These are phyloP conservation scores for Euphonia xanthogaster DNA, from an alignment of 2,797 vertebrate genomes.

Conservation along the genomic window DNA sequence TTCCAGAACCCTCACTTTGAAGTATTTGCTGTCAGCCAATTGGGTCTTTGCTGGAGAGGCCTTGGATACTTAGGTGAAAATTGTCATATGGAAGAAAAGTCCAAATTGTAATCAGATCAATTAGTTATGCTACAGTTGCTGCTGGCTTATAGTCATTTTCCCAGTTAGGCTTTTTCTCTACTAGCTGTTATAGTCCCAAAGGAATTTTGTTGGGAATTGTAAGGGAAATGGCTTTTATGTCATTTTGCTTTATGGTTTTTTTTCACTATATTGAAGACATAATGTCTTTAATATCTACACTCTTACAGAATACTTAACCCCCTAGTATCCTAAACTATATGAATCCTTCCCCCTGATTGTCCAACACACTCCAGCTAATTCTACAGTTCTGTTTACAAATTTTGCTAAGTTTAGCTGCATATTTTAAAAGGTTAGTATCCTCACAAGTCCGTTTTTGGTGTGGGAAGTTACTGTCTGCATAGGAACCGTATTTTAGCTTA, in stretches of 20 bases:
- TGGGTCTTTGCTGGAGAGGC: neutral
- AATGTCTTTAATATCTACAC: neutral
- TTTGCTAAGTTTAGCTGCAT: neutral
- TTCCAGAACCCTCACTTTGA: neutral
- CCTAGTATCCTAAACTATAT: neutral
- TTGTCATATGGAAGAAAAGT: neutral
- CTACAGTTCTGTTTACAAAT: neutral
- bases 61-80: neutral
- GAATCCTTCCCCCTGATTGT: neutral
- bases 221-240: neutral
- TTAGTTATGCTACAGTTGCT: conserved; percentile 4
- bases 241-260: neutral
- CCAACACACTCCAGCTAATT: neutral
- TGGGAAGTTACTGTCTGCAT: neutral
- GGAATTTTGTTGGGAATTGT: neutral
- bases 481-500: neutral
- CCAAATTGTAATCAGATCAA: neutral
- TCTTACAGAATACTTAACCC: neutral
- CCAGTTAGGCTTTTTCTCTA: neutral
- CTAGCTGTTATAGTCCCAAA: neutral
- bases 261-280: neutral
- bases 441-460: neutral
- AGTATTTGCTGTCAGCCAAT: neutral
- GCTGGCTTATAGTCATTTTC: neutral
- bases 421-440: neutral